Conservation (phyloP, 2,888 invertebrate species). For the Drosophila rellima region DNA sequence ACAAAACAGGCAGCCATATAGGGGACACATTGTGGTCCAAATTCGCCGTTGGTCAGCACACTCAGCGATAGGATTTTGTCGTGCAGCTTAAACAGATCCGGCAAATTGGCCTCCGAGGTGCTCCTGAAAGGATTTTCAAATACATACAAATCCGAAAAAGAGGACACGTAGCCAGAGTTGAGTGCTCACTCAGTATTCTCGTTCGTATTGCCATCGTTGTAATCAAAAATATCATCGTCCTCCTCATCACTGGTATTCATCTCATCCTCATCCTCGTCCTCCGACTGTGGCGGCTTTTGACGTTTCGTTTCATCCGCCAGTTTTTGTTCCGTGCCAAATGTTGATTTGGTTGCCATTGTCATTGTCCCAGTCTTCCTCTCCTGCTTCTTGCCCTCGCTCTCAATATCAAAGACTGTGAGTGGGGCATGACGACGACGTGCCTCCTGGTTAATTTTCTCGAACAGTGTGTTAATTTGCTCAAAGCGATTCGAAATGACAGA, state of each 20-base stretch:
- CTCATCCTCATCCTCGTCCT: conserved; percentile 50
- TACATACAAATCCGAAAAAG: no score
- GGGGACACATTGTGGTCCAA: conserved; percentile 83
- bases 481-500: conserved; percentile 83
- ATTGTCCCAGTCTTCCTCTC: conserved; percentile 48
- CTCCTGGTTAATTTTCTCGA: conserved; percentile 83
- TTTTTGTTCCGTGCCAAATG: conserved; percentile 57
- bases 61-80: conserved; percentile 84
- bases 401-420: conserved; percentile 82
- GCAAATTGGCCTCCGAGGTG: conserved; percentile 82
- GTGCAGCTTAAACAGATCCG: conserved; percentile 84
- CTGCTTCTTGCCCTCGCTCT: conserved; percentile 72
- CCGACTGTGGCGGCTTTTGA: conserved; percentile 36
- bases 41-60: conserved; percentile 81
- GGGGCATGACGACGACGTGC: conserved; percentile 77
- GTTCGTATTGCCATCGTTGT: conserved; percentile 55
- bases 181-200: conserved; percentile 63
- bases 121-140: conserved; percentile 50
- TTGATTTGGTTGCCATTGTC: conserved; percentile 40
- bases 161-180: background rate
- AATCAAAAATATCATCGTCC: conserved; percentile 74
- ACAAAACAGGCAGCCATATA: conserved; percentile 85
- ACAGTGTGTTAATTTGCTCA: conserved; percentile 79
- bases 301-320: conserved; percentile 57
- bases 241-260: conserved; percentile 65